Evolutionary conservation across 2,113 vertebrate genomes (phyloP), one percentile per base, ranked within the genome.

Genomic region (Poecilia latipinna): DNA sequence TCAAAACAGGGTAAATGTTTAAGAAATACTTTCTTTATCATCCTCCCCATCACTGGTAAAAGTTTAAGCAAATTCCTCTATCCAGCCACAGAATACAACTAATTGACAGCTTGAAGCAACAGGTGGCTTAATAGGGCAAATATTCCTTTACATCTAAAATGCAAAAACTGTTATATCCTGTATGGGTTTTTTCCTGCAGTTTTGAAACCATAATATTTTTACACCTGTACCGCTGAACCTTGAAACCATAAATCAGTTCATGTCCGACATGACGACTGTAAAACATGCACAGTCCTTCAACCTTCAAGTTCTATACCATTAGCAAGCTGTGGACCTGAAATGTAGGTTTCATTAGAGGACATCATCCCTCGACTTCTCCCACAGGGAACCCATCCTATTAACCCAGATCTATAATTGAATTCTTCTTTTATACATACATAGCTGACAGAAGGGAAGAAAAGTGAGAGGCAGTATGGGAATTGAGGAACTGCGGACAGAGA

Each of bases 371-470:
- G 85, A 90, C 89, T 77, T 88, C 77, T 87, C 86, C 93, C 93
- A 74, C 68, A 75, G 85, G 87, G 88, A 86, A 69, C 61, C 68
- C 86, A 88, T 85, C 86, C 92, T 90, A 94, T 94, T 94, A 94
- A 89, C 93, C 93, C 89, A 94, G 86, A 93, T 94, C 89, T 93
- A 93, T 94, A 94, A 94, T 94, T 93, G 93, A 91, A 86, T 90
- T 90, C 90, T 91, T 86, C 93, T 91, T 90, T 91, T 93, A 93
- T 92, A 93, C 90, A 85, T 88, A 78, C 76, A 51, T 62, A 31
- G 75, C 85, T 88, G 82, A 84, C 66, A 74, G 75, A 77, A 72
- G 32, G 63, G 37, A 65, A 42, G 62, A 74, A 67, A 72, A 42
- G 72, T 8, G 3, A 32, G 62, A 82, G 71, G 81, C 65, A 60